phyloP scores from a whole-genome alignment of 2,797 vertebrate species.

The Dendrocincla fuliginosa region DNA sequence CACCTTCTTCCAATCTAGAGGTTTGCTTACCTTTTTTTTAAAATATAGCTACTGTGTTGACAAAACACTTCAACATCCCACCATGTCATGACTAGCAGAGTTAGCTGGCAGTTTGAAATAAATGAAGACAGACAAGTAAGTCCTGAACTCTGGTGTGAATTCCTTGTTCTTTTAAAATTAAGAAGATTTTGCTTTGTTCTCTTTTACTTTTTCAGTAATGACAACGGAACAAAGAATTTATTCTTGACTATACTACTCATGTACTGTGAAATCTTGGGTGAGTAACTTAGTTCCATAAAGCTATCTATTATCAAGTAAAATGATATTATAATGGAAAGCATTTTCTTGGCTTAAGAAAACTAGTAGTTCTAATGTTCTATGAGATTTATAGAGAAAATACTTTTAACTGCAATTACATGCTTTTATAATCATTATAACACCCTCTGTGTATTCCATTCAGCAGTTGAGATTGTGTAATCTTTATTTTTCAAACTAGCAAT shows the following conservation, averaged over 20 bases:
- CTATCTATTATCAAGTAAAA: neutral
- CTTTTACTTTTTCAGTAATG: neutral
- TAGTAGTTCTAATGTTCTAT: neutral
- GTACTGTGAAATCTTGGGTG: neutral
- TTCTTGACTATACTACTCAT: neutral
- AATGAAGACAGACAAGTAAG: neutral
- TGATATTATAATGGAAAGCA: neutral
- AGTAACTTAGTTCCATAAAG: neutral
- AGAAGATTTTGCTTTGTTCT: neutral
- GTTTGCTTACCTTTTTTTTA: neutral
- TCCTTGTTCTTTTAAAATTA: neutral
- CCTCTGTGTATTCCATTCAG: neutral
- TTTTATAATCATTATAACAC: neutral
- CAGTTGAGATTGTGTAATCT: neutral
- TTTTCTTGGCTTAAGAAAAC: neutral
- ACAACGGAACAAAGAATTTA: neutral
- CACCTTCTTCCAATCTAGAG: neutral
- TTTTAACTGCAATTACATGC: neutral
- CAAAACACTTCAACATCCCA: neutral
- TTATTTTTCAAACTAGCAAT: neutral
- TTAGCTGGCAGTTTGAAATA: neutral
- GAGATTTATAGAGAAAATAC: neutral
- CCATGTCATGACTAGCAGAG: accelerated
- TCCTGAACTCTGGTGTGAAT: neutral
- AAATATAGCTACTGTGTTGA: neutral